These are phyloP conservation scores for Picathartes gymnocephalus DNA, from an alignment of 2,113 vertebrate species.

Conservation along the genomic window DNA sequence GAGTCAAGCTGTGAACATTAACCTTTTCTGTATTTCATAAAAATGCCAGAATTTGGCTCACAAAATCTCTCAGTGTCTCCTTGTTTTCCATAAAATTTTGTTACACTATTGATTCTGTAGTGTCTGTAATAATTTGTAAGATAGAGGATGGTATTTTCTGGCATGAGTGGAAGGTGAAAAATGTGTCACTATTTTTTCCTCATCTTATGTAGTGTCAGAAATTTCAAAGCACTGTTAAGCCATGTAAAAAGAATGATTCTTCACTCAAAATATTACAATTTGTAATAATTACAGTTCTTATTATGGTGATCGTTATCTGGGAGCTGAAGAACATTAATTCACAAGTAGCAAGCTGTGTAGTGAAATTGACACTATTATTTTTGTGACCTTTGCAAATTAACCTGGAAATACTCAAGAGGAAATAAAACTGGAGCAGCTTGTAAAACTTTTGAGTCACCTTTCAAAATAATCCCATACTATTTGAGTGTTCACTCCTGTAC, in stretches of 20 bases:
- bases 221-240: background rate
- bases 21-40: background rate
- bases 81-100: background rate
- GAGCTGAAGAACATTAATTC: background rate
- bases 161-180: background rate
- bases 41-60: background rate
- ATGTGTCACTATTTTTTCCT: background rate
- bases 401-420: background rate
- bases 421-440: background rate
- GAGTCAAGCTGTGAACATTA: background rate
- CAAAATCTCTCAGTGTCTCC: background rate
- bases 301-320: background rate
- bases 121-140: background rate
- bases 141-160: background rate
- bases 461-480: background rate
- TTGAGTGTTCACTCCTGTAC: background rate
- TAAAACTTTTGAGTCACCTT: background rate
- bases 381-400: background rate
- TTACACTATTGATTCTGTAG: background rate
- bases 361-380: background rate
- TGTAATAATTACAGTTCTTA: background rate
- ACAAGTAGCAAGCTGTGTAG: background rate
- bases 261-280: background rate
- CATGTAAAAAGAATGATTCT: background rate
- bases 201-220: background rate